These are phyloP conservation scores for Diplosoma virens DNA, from an alignment of 23 tunicate species.

Conservation along the genomic window DNA sequence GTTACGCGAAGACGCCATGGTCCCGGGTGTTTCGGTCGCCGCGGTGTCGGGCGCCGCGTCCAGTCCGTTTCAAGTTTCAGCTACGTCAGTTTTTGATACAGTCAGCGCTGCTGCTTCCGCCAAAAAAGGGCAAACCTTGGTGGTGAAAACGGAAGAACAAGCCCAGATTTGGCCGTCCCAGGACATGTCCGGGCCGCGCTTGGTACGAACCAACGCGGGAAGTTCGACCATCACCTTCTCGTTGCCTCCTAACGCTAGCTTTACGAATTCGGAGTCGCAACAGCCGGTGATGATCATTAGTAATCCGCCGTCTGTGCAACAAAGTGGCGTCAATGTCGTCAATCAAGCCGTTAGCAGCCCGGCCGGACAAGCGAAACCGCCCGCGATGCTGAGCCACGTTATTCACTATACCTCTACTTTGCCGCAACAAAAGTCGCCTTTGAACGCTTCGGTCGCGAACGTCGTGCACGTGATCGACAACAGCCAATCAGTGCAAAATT, in stretches of 20 bases:
- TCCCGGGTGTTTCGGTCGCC: not conserved
- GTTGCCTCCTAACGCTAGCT: not conserved
- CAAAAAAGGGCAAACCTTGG: not conserved
- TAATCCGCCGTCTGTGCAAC: not conserved
- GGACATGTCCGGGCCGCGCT: not conserved
- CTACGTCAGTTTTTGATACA: slow-evolving; percentile 6
- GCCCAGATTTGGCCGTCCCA: slow-evolving; percentile 3
- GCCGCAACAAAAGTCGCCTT: too few relatives aligned
- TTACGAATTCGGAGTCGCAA: not conserved
- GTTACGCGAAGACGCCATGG: not conserved
- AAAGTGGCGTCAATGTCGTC: not conserved
- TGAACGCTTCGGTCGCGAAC: too few relatives aligned
- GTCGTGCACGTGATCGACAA: too few relatives aligned
- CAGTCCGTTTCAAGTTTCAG: not conserved
- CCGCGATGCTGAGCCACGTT: too few relatives aligned
- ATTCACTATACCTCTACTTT: too few relatives aligned
- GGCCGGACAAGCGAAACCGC: too few relatives aligned
- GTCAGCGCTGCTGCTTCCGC: not conserved
- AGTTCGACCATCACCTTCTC: not conserved
- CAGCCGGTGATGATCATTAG: not conserved
- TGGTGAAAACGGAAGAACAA: slow-evolving; percentile 8
- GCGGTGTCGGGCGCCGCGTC: not conserved
- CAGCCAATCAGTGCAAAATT: too few relatives aligned
- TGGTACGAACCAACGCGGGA: not conserved
- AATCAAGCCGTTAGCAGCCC: not conserved